A percentile compares a stretch with the other conserved stretches of the same genome.
These are phyloP conservation scores for Anguilla rostrata DNA, from an alignment of 2,113 vertebrate genomes.

Conservation along the genomic window DNA sequence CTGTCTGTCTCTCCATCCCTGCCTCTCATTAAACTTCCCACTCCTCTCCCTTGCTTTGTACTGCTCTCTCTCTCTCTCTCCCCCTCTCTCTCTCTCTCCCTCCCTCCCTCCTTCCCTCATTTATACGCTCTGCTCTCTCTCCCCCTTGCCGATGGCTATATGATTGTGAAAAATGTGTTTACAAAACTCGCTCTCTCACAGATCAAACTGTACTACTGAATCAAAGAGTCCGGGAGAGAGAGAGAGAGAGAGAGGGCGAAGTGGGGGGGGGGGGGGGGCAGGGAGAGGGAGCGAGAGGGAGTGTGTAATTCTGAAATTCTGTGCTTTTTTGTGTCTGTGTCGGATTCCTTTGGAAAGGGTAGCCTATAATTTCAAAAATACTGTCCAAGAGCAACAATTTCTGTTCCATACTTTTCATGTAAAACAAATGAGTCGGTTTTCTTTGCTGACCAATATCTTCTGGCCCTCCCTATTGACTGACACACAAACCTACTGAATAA, in stretches of 20 bases:
- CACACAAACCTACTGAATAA: slow-evolving; percentile 48
- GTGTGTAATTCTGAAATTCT: slow-evolving; percentile 70
- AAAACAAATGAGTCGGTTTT: slow-evolving; percentile 65
- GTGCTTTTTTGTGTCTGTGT: slow-evolving; percentile 51
- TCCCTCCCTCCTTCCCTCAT: slow-evolving; percentile 54
- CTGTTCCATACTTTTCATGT: slow-evolving; percentile 64
- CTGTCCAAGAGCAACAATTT: slow-evolving; percentile 65
- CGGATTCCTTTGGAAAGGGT: slow-evolving; percentile 59
- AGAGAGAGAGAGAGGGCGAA: slow-evolving; percentile 30
- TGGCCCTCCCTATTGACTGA: slow-evolving; percentile 62
- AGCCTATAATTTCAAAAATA: slow-evolving; percentile 43
- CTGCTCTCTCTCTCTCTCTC: slow-evolving; percentile 40
- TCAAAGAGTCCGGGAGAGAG: slow-evolving; percentile 74
- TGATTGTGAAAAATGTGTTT: slow-evolving; percentile 83
- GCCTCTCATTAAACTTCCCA: slow-evolving; percentile 71
- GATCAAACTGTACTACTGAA: slow-evolving; percentile 77
- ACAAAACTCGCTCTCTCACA: slow-evolving; percentile 80
- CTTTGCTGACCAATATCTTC: slow-evolving; percentile 30
- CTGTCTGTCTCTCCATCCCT: slow-evolving; percentile 64
- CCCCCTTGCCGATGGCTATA: slow-evolving; percentile 77
- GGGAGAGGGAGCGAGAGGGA: slow-evolving; percentile 58
- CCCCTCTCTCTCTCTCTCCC: slow-evolving; percentile 1
- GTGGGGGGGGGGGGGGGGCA: slow-evolving; percentile 40
- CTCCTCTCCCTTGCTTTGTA: slow-evolving; percentile 36
- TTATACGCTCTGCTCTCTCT: slow-evolving; percentile 68